Conservation (phyloP, 2,113 vertebrate genomes). For the Cephalopterus ornatus region DNA sequence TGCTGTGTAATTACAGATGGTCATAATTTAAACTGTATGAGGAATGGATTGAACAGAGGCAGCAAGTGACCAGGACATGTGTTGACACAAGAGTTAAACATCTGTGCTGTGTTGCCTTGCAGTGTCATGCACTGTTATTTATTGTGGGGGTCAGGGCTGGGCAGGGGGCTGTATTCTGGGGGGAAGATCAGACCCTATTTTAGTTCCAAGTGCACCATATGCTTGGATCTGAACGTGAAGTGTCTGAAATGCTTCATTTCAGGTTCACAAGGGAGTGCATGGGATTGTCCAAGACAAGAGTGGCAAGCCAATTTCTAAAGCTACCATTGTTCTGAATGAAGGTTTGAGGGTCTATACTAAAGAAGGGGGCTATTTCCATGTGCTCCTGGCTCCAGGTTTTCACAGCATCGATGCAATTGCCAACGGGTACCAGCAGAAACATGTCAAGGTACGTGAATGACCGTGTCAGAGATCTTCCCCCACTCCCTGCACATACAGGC, state of each 20-base stretch:
- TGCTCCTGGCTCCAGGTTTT: conserved; percentile 88
- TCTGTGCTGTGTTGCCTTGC: background rate
- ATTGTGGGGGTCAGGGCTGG: background rate
- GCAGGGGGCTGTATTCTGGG: background rate
- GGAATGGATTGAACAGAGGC: background rate
- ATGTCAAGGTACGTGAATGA: conserved; percentile 78
- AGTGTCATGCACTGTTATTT: background rate
- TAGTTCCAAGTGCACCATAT: background rate
- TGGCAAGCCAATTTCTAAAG: conserved; percentile 88
- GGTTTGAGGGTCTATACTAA: conserved; percentile 80
- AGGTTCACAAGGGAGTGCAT: conserved; percentile 95
- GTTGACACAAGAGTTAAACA: background rate
- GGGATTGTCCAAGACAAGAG: conserved; percentile 89
- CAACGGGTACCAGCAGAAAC: conserved; percentile 90
- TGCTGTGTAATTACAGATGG: background rate
- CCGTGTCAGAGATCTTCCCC: rapidly evolving
- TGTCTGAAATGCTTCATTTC: conserved; percentile 3
- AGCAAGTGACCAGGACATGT: background rate
- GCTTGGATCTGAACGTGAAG: rapidly evolving
- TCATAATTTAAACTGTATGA: background rate
- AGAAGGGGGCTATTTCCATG: conserved; percentile 90
- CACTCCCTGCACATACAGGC: background rate
- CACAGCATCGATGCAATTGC: conserved; percentile 88
- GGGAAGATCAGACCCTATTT: background rate
- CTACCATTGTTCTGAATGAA: conserved; percentile 86